Evolutionary conservation across 2,888 invertebrate species (phyloP).

Genomic region (Hartigia nigra): DNA sequence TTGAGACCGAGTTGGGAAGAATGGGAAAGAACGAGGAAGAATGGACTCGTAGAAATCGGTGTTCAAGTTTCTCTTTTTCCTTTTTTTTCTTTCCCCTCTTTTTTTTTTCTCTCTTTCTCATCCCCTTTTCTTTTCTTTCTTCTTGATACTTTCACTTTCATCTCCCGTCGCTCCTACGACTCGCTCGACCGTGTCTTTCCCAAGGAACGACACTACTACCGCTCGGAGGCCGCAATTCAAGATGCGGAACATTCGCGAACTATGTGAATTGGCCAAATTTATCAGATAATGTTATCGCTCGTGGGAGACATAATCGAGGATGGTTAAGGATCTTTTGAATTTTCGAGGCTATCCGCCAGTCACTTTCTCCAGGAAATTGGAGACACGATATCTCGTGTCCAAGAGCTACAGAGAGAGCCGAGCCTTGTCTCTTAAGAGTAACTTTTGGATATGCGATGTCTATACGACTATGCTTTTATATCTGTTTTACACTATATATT

Average conservation of each 20-base stretch:
- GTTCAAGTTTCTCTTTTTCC: neutral
- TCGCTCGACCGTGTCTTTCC: neutral
- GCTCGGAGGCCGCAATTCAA: neutral
- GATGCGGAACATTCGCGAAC: neutral
- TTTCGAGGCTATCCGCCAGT: neutral
- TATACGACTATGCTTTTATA: neutral
- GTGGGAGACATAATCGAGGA: neutral
- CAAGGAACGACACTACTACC: neutral
- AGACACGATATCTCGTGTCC: neutral
- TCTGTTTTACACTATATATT: neutral
- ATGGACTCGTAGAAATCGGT: neutral
- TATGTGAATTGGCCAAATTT: neutral
- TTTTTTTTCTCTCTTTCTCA: neutral
- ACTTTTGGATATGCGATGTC: neutral
- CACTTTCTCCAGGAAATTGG: neutral
- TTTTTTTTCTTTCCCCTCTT: neutral
- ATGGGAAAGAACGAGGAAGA: neutral
- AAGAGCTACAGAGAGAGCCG: neutral
- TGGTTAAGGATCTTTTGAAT: neutral
- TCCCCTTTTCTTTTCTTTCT: neutral
- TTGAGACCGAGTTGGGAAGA: neutral
- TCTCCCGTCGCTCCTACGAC: neutral
- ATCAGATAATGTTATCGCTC: neutral
- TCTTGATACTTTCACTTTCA: neutral
- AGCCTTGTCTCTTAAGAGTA: neutral